Evolutionary conservation across 2,113 vertebrate genomes (phyloP), one percentile per base, ranked within the genome.

Genomic region (Megaleporinus macrocephalus): DNA sequence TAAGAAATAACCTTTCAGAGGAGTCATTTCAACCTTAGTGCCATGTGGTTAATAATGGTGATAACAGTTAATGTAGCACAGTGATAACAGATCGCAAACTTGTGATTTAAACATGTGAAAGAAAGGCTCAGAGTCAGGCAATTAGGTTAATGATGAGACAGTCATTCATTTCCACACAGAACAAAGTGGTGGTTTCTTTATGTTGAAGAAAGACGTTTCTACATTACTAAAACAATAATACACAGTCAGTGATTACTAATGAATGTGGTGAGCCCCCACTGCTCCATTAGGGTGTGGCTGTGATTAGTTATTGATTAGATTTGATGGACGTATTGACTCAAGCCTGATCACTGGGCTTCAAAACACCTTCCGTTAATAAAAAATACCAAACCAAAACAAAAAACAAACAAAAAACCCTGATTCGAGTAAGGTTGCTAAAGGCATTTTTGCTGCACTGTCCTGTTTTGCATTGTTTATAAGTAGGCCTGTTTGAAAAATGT

Each of bases 391-490:
- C n/a, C n/a, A n/a, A n/a, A n/a, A n/a, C n/a, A n/a, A n/a, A n/a
- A n/a, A n/a, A n/a, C n/a, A n/a, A n/a, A n/a, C n/a, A n/a, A 11
- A 44, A 44, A 44, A 44, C 41, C 4, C 41, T 44, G n/a, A n/a
- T n/a, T 44, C 10, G 41, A 44, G 41, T 44, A 44, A 10, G 41
- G 9, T 11, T 44, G 41, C 5, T 44, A 44, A 44, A 44, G 10
- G 41, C 41, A 44, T 55, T 81, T 59, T 59, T 36, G 49, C 11
- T 29, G 63, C 20, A 77, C 33, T 72, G 59, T 51, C 27, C 4
- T 41, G 44, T 53, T 78, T 81, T 82, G 27, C 57, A 72, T 70
- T 27, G 63, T 83, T 84, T 76, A 65, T 69, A 84, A 87, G 81
- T 4, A 36, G 36, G 36, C 36, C 36, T 71, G 49, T 77, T 77